phyloP scores from a whole-genome alignment of 2,888 invertebrate species.

The Conistra vaccinii region DNA sequence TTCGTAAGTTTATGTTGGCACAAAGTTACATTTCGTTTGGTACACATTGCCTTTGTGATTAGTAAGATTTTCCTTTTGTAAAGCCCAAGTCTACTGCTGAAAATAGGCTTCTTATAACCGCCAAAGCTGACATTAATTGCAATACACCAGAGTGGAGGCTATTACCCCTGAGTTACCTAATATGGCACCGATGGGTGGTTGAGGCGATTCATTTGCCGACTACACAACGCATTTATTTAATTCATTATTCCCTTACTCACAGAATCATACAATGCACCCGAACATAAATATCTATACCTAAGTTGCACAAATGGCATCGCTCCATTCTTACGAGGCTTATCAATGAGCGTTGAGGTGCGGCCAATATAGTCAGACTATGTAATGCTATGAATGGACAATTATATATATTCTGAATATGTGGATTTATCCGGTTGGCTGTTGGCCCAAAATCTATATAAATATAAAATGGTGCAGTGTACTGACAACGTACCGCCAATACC shows the following conservation, averaged over 20 bases:
- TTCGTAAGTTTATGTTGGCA: neutral
- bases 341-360: constrained; percentile 30
- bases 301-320: neutral
- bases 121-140: neutral
- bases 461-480: neutral
- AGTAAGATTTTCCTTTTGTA: neutral
- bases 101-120: neutral
- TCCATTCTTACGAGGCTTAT: constrained; percentile 14
- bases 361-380: constrained; percentile 7
- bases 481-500: neutral
- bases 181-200: neutral
- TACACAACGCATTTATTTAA: neutral
- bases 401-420: constrained; percentile 23
- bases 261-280: neutral
- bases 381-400: neutral
- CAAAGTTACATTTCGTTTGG: neutral
- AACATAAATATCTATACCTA: neutral
- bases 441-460: neutral
- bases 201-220: neutral
- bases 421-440: constrained; percentile 6
- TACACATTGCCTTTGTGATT: neutral
- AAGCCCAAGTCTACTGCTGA: neutral
- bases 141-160: neutral
- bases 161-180: neutral
- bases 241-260: constrained; percentile 1